These are phyloP conservation scores for Exocentrus adspersus DNA, from an alignment of 2,888 invertebrate genomes.

Conservation along the genomic window DNA sequence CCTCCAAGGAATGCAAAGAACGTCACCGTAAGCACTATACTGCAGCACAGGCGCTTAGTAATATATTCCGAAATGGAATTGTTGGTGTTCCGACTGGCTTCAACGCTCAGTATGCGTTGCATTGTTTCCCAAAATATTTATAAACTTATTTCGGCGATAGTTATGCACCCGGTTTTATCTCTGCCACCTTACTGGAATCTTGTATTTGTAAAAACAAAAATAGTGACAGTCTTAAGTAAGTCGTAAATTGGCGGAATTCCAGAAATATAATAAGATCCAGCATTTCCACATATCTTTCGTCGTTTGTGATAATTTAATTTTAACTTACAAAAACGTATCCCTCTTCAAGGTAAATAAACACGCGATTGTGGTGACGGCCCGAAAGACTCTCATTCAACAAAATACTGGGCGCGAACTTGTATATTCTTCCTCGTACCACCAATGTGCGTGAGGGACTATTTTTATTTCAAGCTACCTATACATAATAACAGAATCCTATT, in stretches of 20 bases:
- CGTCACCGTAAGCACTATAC: slow-evolving; percentile 63
- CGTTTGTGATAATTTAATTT: neutral
- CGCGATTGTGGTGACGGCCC: neutral
- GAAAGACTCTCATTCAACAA: neutral
- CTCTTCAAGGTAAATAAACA: neutral
- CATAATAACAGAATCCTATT: neutral
- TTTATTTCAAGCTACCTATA: slow-evolving; percentile 2
- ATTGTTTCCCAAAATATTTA: slow-evolving; percentile 53
- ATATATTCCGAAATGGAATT: slow-evolving; percentile 57
- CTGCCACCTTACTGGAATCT: slow-evolving; percentile 31
- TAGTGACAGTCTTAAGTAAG: slow-evolving; percentile 24
- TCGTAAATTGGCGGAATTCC: slow-evolving; percentile 31
- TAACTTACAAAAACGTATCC: neutral
- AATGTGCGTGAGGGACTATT: slow-evolving; percentile 3
- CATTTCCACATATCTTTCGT: slow-evolving; percentile 14
- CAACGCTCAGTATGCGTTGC: slow-evolving; percentile 65
- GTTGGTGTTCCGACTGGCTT: slow-evolving; percentile 58
- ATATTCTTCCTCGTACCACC: neutral
- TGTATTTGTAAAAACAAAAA: slow-evolving; percentile 31
- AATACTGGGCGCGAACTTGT: neutral
- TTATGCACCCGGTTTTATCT: slow-evolving; percentile 13
- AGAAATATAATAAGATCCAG: slow-evolving; percentile 18
- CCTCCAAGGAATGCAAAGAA: slow-evolving; percentile 64
- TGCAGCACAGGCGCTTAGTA: slow-evolving; percentile 55
- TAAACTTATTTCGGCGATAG: slow-evolving; percentile 13